Percentiles rank a stretch among this genome's conserved stretches.
These are phyloP conservation scores for Sebastes flavidus DNA, from an alignment of 2,797 vertebrate species.

Conservation along the genomic window DNA sequence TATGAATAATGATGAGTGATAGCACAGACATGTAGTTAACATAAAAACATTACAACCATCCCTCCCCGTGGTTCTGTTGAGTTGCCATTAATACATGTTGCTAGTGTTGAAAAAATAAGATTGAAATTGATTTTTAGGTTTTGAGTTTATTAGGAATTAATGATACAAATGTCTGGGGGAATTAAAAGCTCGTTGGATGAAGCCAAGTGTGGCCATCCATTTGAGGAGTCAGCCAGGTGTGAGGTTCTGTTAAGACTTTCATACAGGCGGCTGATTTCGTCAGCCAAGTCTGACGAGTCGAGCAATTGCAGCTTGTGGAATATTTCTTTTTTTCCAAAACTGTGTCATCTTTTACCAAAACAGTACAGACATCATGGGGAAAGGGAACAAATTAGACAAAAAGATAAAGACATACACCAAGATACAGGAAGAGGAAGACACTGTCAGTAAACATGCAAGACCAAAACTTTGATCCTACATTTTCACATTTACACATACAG, in stretches of 20 bases:
- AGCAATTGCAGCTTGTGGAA: slow-evolving; percentile 37
- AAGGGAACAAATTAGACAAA: slow-evolving; percentile 6
- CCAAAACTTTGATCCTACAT: neutral
- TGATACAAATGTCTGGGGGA: slow-evolving; percentile 74
- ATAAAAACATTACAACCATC: slow-evolving; percentile 15
- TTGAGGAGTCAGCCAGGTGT: slow-evolving; percentile 57
- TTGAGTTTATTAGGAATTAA: slow-evolving; percentile 72
- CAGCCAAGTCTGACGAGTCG: slow-evolving; percentile 19
- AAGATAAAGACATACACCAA: neutral
- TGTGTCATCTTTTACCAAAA: slow-evolving; percentile 22
- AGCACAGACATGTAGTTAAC: slow-evolving; percentile 34
- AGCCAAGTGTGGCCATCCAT: slow-evolving; percentile 62
- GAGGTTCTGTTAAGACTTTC: slow-evolving; percentile 49
- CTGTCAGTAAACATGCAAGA: neutral
- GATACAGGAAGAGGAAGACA: neutral
- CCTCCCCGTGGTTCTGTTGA: slow-evolving; percentile 11
- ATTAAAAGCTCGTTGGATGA: slow-evolving; percentile 68
- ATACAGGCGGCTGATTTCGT: slow-evolving; percentile 24
- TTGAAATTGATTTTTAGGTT: slow-evolving; percentile 80
- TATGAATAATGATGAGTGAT: slow-evolving; percentile 21
- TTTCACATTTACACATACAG: neutral
- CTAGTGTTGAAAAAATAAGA: slow-evolving; percentile 43
- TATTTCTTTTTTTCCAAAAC: neutral
- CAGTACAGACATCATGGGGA: neutral
- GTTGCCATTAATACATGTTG: slow-evolving; percentile 49